Conservation (phyloP, 2,888 invertebrate genomes). For the Rugalucina vietnamica region DNA sequence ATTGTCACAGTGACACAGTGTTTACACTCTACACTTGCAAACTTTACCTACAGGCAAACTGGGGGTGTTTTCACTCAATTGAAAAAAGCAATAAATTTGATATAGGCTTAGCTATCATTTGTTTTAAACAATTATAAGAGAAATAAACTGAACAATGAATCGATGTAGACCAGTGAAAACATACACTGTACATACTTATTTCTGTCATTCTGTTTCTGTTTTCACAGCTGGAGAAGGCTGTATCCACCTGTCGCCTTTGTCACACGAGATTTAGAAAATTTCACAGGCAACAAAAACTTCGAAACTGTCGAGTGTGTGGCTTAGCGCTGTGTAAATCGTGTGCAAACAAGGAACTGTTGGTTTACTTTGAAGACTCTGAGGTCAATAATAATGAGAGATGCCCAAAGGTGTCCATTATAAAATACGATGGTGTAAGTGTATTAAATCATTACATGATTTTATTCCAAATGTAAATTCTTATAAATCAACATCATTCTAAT, state of each 20-base stretch:
- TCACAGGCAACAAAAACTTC: conserved; percentile 25
- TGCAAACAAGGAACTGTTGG: conserved; percentile 39
- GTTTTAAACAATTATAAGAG: too few relatives aligned
- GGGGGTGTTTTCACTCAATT: too few relatives aligned
- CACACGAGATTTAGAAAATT: conserved; percentile 20
- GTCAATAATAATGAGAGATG: neutral
- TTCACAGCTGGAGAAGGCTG: conserved; percentile 46
- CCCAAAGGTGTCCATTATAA: conserved; percentile 21
- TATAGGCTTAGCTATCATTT: too few relatives aligned
- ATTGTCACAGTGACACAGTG: too few relatives aligned
- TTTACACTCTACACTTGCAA: too few relatives aligned
- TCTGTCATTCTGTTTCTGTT: neutral
- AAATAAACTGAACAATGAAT: too few relatives aligned
- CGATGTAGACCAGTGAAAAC: too few relatives aligned
- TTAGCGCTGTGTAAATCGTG: conserved; percentile 50
- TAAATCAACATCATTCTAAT: too few relatives aligned
- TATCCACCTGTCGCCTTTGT: conserved; percentile 39
- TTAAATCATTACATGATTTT: too few relatives aligned
- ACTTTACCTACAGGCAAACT: too few relatives aligned
- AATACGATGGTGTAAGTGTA: conserved; percentile 18
- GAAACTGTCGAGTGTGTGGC: conserved; percentile 56
- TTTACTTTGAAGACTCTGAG: conserved; percentile 4
- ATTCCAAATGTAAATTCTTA: too few relatives aligned
- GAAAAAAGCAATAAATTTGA: too few relatives aligned
- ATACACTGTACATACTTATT: neutral